Evolutionary conservation across 2,113 vertebrate genomes (phyloP).

Genomic region (Ardeotis arabs): DNA sequence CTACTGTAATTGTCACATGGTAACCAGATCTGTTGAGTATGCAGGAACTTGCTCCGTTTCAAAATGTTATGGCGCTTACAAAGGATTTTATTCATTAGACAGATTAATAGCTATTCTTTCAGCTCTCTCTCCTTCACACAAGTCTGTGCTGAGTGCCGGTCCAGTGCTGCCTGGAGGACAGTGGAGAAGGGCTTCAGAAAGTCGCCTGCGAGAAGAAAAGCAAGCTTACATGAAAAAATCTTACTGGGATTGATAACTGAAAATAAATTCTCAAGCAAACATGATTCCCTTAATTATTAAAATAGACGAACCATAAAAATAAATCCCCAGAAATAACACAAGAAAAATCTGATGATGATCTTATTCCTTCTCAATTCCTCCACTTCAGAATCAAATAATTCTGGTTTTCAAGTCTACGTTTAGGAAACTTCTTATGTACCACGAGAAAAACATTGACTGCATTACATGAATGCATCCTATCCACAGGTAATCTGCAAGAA

Average conservation of each 20-base stretch:
- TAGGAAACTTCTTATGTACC: not conserved
- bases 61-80: slow-evolving; percentile 66
- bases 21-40: slow-evolving; percentile 65
- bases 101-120: slow-evolving; percentile 60
- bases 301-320: not conserved
- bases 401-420: not conserved
- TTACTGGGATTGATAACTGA: not conserved
- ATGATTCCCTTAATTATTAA: not conserved
- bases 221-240: not conserved
- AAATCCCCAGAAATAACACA: not conserved
- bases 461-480: not conserved
- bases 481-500: not conserved
- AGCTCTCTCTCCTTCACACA: slow-evolving; percentile 34
- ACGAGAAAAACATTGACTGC: not conserved
- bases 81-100: slow-evolving; percentile 70
- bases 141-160: not conserved
- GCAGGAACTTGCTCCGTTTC: slow-evolving; percentile 50
- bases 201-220: not conserved
- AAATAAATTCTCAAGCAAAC: not conserved
- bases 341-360: not conserved
- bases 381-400: not conserved
- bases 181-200: not conserved
- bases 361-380: not conserved
- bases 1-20: slow-evolving; percentile 61
- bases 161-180: not conserved